Base-by-base conservation (phyloP, 2,797 vertebrate genomes). In the Coregonus suidteri region DNA sequence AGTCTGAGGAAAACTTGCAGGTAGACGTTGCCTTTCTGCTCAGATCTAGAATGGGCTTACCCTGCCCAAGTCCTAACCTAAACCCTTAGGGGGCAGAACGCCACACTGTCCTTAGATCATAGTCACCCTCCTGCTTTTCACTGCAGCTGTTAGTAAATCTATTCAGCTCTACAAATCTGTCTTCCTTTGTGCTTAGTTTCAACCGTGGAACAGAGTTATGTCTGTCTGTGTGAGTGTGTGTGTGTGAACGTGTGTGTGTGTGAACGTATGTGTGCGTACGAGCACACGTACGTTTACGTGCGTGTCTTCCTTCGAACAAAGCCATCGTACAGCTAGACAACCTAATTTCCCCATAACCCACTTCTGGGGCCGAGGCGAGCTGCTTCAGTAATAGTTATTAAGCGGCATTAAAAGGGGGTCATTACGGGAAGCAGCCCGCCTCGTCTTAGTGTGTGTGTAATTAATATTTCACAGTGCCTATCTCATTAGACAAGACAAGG, bases 181-280 rank as follows among this genome's bases (percentile, higher is more conserved):
- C 16, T 52, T 9, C 20, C 1, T 52, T 31, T 71, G 6, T 25
- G 25, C 51, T 3, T 71, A 5, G 47, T 9, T 71, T 5, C 4
- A 13, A 37, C 14, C 30, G 15, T 41, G 15, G 9, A 47, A 47
- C 9, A 47, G 2, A 47, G 41, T 1, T 47, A 0, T 0, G 65
- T 52, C 47, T 64, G 65, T 47, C 37, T 67, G 34, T 30, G 51
- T 14, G 41, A 66, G 51, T 70, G 68, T 79, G 65, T 79, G 73
- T 84, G 59, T 47, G 20, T 18, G n/a, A n/a, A n/a, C n/a, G 51
- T 14, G 41, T 65, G 37, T 67, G 68, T n/a, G n/a, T n/a, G n/a
- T n/a, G n/a, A 73, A 41, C 75, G 66, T 51, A 37, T 51, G 35
- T 30, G 59, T 5, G 56, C 67, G 68, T 0, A 3, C 1, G 1